Evolutionary conservation across 2,797 vertebrate genomes (phyloP).

Genomic region (Geotria australis): DNA sequence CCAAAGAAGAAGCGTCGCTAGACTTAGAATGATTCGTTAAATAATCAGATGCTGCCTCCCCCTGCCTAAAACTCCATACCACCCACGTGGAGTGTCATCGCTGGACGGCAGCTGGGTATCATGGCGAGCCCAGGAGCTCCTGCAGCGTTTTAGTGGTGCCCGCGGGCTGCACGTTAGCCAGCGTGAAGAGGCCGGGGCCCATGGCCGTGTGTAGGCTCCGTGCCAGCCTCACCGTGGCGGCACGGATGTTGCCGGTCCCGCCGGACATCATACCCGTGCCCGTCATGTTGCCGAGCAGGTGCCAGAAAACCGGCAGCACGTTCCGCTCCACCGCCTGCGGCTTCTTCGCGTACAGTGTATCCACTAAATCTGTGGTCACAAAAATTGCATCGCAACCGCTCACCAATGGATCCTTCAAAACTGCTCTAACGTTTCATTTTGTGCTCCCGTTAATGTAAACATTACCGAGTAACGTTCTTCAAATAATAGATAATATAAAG

Average conservation of each 20-base stretch:
- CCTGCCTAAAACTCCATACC: too few relatives aligned
- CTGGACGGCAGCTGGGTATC: too few relatives aligned
- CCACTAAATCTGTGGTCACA: constrained; percentile 23
- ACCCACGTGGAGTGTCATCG: too few relatives aligned
- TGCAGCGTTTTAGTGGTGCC: constrained; percentile 30
- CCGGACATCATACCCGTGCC: constrained; percentile 27
- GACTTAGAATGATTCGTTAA: too few relatives aligned
- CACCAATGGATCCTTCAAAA: too few relatives aligned
- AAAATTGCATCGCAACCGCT: neutral
- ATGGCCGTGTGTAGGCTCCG: constrained; percentile 37
- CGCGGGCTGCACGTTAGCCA: constrained; percentile 26
- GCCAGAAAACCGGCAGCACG: constrained; percentile 47
- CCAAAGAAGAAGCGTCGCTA: too few relatives aligned
- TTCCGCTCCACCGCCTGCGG: constrained; percentile 50
- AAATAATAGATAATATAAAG: too few relatives aligned
- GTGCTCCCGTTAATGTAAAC: too few relatives aligned
- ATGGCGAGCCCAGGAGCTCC: constrained; percentile 17
- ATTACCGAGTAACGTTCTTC: too few relatives aligned
- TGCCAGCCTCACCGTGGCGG: constrained; percentile 27
- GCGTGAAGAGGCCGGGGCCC: constrained; percentile 21
- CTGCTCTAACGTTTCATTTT: too few relatives aligned
- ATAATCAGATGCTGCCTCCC: too few relatives aligned
- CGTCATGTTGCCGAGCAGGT: constrained; percentile 33
- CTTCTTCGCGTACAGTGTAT: constrained; percentile 41
- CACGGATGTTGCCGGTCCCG: constrained; percentile 23